phyloP scores from a whole-genome alignment of 2,113 vertebrate genomes.

The Hoplias malabaricus region DNA sequence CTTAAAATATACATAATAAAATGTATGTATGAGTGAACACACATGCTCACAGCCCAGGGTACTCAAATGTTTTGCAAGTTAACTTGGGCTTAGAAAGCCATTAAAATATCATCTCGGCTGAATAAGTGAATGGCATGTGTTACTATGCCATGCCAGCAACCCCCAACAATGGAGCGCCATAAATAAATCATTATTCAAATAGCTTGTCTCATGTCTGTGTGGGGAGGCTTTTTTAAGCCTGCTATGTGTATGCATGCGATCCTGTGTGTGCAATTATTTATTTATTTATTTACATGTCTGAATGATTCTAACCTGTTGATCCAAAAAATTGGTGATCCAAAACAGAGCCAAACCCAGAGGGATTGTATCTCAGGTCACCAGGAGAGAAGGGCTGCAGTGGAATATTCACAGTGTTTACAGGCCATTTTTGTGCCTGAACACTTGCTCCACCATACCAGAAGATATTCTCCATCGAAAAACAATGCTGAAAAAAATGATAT shows the following conservation, averaged over 20 bases:
- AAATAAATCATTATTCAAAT: conserved; percentile 12
- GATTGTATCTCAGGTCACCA: background rate
- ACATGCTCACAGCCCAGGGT: background rate
- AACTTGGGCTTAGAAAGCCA: background rate
- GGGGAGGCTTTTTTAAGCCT: background rate
- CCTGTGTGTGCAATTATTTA: background rate
- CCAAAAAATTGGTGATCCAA: conserved; percentile 8
- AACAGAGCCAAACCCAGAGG: conserved; percentile 6
- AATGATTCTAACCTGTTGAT: conserved; percentile 4
- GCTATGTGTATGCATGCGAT: background rate
- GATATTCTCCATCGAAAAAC: background rate
- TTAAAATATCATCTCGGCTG: background rate
- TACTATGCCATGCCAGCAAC: background rate
- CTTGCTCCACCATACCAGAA: conserved; percentile 17
- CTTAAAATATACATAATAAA: too few relatives aligned
- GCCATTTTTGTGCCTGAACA: background rate
- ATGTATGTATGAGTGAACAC: background rate
- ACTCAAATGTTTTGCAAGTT: background rate
- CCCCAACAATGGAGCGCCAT: background rate
- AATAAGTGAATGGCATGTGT: background rate
- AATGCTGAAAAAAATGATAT: conserved; percentile 17
- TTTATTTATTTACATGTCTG: background rate
- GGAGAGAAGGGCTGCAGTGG: conserved; percentile 2
- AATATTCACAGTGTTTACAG: background rate
- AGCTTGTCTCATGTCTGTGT: background rate